Evolutionary conservation across 2,113 vertebrate genomes (phyloP).

Genomic region (Elanus axillaris): DNA sequence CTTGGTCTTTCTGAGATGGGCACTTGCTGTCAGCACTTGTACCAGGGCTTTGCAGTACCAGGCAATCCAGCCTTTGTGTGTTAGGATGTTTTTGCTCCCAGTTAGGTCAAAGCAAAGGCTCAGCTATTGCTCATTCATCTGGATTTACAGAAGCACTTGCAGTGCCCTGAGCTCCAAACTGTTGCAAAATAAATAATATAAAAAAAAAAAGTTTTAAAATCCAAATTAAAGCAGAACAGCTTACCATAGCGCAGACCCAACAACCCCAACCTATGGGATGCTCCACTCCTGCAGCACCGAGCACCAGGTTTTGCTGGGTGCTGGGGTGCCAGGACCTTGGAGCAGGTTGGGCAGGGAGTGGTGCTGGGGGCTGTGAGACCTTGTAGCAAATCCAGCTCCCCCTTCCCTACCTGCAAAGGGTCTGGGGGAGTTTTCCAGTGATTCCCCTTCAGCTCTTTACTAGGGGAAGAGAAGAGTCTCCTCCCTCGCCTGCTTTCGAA

Average conservation of each 20-base stretch:
- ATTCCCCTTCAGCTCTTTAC: background rate
- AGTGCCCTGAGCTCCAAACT: background rate
- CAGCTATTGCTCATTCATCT: background rate
- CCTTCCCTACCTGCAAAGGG: background rate
- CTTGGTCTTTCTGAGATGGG: background rate
- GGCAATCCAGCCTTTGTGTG: background rate
- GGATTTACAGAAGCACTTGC: background rate
- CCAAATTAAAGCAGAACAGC: background rate
- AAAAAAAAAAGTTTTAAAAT: background rate
- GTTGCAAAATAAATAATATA: background rate
- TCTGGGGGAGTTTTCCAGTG: background rate
- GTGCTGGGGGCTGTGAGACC: background rate
- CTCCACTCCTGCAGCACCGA: no score
- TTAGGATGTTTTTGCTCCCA: background rate
- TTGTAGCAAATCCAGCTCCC: background rate
- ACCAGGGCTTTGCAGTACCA: background rate
- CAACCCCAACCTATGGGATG: fast-evolving
- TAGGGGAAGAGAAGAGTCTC: background rate
- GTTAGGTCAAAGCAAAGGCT: background rate
- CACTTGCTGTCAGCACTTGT: background rate
- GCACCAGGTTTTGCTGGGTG: background rate
- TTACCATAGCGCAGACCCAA: fast-evolving
- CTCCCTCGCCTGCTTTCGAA: fast-evolving
- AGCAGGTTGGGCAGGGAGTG: background rate
- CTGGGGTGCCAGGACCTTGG: background rate